Evolutionary conservation across 1,140 invertebrate species (phyloP).

Genomic region (Anagrus nilaparvatae): DNA sequence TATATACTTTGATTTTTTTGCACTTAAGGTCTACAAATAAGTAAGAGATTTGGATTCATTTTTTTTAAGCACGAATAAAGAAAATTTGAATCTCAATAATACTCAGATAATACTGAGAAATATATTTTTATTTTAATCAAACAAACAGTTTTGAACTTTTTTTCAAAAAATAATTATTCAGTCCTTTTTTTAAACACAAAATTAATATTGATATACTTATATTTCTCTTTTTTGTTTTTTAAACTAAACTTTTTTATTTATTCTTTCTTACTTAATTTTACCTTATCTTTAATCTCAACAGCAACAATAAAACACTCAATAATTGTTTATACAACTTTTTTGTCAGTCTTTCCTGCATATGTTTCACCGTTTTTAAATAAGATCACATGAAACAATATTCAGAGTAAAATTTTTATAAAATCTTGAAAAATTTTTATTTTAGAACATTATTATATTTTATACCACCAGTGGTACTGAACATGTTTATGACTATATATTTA

Average conservation of each 20-base stretch:
- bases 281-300: conserved; percentile 13
- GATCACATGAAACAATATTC: conserved; percentile 6
- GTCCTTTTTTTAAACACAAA: neutral
- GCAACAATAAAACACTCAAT: conserved; percentile 8
- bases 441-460: conserved; percentile 15
- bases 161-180: neutral
- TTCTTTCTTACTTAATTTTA: conserved; percentile 1
- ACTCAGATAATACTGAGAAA: neutral
- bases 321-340: too few relatives aligned
- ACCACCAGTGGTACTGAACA: conserved; percentile 14
- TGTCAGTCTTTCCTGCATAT: neutral
- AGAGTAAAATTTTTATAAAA: conserved; percentile 14
- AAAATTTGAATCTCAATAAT: too few relatives aligned
- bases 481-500: conserved; percentile 4
- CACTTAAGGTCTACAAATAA: neutral
- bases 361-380: conserved; percentile 3
- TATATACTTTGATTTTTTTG: conserved; percentile 1
- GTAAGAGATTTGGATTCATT: too few relatives aligned
- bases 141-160: neutral
- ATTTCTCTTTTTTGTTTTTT: neutral
- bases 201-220: neutral
- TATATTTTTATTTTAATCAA: neutral
- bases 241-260: neutral
- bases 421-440: conserved; percentile 9
- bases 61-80: too few relatives aligned